phyloP scores from a whole-genome alignment of 2,113 vertebrate genomes.

The Tympanuchus pallidicinctus region DNA sequence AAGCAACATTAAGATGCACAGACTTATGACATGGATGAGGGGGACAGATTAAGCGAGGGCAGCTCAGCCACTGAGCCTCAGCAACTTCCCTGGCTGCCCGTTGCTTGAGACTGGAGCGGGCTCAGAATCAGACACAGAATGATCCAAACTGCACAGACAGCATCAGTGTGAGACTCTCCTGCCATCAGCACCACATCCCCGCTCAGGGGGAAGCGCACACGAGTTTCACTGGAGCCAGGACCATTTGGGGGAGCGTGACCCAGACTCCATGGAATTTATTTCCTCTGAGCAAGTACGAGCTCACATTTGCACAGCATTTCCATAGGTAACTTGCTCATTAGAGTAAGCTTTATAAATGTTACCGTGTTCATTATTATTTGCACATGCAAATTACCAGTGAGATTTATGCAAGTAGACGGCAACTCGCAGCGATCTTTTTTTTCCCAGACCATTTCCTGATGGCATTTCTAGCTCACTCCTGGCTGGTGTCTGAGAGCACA shows the following conservation, averaged over 20 bases:
- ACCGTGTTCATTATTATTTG: fast-evolving
- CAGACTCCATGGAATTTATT: too few relatives aligned
- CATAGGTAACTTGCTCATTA: neutral
- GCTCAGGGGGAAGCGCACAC: fast-evolving
- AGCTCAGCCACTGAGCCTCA: neutral
- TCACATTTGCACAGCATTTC: neutral
- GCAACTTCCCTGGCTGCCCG: too few relatives aligned
- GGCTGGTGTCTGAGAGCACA: neutral
- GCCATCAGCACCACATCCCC: too few relatives aligned
- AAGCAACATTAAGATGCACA: neutral
- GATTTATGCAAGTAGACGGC: neutral
- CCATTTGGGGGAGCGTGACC: neutral
- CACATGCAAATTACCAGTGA: neutral
- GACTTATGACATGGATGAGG: fast-evolving
- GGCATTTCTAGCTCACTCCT: neutral
- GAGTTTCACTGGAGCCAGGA: neutral
- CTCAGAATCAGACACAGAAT: fast-evolving
- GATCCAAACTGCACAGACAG: too few relatives aligned
- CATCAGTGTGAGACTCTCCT: too few relatives aligned
- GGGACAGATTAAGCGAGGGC: neutral
- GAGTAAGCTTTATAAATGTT: neutral
- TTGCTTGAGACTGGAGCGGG: neutral
- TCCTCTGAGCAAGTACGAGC: fast-evolving
- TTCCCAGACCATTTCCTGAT: neutral
- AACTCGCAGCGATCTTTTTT: neutral